These are phyloP conservation scores for Drosophila hydei DNA, from an alignment of 1,140 invertebrate species.

Conservation along the genomic window DNA sequence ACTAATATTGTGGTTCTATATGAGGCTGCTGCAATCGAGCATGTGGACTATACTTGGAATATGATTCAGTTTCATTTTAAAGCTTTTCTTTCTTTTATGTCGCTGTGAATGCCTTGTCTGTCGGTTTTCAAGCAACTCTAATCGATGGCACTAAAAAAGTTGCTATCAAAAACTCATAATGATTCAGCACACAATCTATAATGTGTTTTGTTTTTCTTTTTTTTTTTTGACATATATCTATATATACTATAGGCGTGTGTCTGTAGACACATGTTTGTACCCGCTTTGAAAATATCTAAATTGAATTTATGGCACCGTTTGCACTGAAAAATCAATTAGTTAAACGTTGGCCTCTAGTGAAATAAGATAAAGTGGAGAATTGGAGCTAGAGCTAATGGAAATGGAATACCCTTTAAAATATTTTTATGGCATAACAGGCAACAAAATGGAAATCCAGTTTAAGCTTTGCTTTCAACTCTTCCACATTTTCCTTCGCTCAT, in stretches of 20 bases:
- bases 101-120: neutral
- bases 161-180: constrained; percentile 25
- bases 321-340: constrained; percentile 50
- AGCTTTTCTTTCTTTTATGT: neutral
- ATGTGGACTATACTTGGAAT: neutral
- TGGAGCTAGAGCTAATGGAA: too few relatives aligned
- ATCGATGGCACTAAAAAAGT: constrained; percentile 13
- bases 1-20: neutral
- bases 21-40: constrained; percentile 2
- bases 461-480: too few relatives aligned
- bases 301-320: constrained; percentile 23
- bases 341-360: constrained; percentile 8
- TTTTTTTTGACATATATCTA: neutral
- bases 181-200: constrained; percentile 11
- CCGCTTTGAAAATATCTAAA: constrained; percentile 24
- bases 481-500: neutral
- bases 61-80: constrained; percentile 19
- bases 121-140: constrained; percentile 1
- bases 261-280: neutral
- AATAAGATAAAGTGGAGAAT: constrained; percentile 14
- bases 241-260: neutral
- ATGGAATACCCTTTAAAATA: neutral
- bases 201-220: too few relatives aligned
- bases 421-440: too few relatives aligned
- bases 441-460: too few relatives aligned